phyloP scores from a whole-genome alignment of 1,140 invertebrate genomes.

The Trichonephila inaurata region DNA sequence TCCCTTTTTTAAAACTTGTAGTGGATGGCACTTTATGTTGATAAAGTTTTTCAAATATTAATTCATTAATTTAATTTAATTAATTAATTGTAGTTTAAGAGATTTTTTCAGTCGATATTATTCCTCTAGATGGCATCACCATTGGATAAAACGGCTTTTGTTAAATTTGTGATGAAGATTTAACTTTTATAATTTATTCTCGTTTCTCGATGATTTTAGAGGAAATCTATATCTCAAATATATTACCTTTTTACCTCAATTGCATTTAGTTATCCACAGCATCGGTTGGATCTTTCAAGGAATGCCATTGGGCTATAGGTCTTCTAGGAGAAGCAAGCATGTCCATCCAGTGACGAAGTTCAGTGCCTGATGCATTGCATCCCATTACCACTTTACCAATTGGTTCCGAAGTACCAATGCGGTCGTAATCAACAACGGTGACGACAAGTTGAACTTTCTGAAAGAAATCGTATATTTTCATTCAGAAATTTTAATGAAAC shows the following conservation, averaged over 20 bases:
- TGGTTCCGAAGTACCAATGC: slow-evolving; percentile 99
- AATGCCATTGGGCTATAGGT: slow-evolving; percentile 99
- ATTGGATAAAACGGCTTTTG: no score
- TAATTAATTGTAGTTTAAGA: no score
- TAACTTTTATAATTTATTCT: no score
- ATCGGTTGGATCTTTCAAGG: slow-evolving; percentile 83
- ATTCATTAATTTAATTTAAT: no score
- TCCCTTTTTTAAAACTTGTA: no score
- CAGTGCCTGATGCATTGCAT: slow-evolving; percentile 97
- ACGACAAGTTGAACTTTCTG: slow-evolving; percentile 99
- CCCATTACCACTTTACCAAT: slow-evolving; percentile 98
- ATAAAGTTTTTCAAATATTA: no score
- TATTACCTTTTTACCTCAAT: neutral
- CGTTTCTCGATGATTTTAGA: no score
- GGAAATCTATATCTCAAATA: no score
- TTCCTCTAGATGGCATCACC: no score
- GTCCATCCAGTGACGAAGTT: slow-evolving; percentile 99
- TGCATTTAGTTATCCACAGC: neutral
- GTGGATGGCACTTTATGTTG: no score
- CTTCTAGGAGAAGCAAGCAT: slow-evolving; percentile 98
- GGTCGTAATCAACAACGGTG: slow-evolving; percentile 99
- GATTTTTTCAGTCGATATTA: no score
- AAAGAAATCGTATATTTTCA: slow-evolving; percentile 79
- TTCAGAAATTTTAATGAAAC: neutral
- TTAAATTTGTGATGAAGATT: no score